Percentiles rank a stretch among this genome's conserved stretches.
These are phyloP conservation scores for Porphyrio hochstetteri DNA, from an alignment of 2,113 vertebrate species.

Conservation along the genomic window DNA sequence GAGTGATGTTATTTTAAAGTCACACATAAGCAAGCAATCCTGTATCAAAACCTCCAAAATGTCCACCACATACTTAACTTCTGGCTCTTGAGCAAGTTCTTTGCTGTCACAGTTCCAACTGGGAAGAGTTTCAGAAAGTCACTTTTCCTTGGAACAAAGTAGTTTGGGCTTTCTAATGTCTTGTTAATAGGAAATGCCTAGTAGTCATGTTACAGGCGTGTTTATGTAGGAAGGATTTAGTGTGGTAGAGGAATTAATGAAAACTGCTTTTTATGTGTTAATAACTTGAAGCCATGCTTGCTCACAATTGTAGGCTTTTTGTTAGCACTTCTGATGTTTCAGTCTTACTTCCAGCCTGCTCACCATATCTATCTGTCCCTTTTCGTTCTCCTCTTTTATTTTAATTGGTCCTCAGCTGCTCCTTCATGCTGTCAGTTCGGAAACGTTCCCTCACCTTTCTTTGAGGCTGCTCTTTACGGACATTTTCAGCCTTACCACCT, in stretches of 20 bases:
- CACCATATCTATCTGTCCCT: neutral
- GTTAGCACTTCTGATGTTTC: neutral
- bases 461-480: neutral
- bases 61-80: neutral
- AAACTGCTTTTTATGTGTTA: neutral
- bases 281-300: neutral
- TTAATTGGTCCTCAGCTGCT: constrained; percentile 42
- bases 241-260: neutral
- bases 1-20: neutral
- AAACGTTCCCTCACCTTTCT: constrained; percentile 44
- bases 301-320: neutral
- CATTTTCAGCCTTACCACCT: neutral
- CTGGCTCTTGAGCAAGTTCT: neutral
- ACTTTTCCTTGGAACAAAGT: neutral
- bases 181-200: neutral
- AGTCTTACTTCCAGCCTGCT: neutral
- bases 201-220: neutral
- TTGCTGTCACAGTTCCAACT: neutral
- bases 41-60: neutral
- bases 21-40: neutral
- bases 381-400: neutral
- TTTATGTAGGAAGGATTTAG: neutral
- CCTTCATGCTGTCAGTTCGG: constrained; percentile 32
- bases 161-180: neutral
- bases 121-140: neutral